phyloP scores from a whole-genome alignment of 2,797 vertebrate species.

The Enteromius fasciolatus region DNA sequence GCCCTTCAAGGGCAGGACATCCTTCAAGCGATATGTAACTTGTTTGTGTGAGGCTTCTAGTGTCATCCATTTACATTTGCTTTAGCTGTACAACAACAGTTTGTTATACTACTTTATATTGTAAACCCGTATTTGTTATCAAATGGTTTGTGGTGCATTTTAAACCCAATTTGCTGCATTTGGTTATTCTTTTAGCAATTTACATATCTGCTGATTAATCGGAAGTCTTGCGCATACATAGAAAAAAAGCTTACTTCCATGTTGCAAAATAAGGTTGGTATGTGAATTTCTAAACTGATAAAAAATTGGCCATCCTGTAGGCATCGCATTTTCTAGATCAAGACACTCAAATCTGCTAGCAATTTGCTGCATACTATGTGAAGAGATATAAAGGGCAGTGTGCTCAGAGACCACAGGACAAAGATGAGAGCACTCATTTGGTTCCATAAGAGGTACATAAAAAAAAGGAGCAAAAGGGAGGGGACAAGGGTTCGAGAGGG shows the following conservation, averaged over 20 bases:
- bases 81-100: conserved; percentile 10
- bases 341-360: not conserved
- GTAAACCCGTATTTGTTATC: not conserved
- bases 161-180: not conserved
- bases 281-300: not conserved
- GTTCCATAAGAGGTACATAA: conserved; percentile 13
- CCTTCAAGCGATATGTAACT: not conserved
- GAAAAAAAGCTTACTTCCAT: not conserved
- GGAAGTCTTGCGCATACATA: not conserved
- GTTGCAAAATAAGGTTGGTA: not conserved
- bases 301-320: not conserved
- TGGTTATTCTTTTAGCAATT: not conserved
- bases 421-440: conserved; percentile 2
- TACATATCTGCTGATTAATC: not conserved
- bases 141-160: not conserved
- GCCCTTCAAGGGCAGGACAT: not conserved
- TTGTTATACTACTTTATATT: not conserved
- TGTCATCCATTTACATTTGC: not conserved
- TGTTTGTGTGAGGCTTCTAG: not conserved
- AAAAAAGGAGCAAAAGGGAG: conserved; percentile 15
- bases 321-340: not conserved
- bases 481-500: conserved; percentile 17
- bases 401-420: conserved; percentile 1
- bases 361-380: not conserved
- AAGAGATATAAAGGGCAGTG: not conserved